Evolutionary conservation across 2,888 invertebrate genomes (phyloP), one percentile per base, ranked within the genome.

Genomic region (Apotomis turbidana): DNA sequence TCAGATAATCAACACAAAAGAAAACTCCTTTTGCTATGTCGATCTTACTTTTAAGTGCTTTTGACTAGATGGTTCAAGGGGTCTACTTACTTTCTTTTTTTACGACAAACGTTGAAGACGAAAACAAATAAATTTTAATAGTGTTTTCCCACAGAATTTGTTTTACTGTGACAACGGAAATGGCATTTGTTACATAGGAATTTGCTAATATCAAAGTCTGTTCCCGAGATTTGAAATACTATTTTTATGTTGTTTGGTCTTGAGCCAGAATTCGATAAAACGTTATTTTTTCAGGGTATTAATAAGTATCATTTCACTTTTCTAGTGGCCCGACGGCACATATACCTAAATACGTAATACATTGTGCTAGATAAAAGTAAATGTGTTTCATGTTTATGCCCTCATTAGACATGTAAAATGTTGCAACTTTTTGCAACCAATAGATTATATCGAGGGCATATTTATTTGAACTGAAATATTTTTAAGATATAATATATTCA

Each of bases 191-290:
- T 67, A 70, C 68, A 68, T 61, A 64, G 63, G 57, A 69, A 68
- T 70, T 59, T 54, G 60, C 68, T 73, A 71, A 74, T 74, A 64
- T 67, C 68, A 66, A 68, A 68, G 63, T 70, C 38, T 68, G 70
- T 74, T 76, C 74, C 72, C 70, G 72, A 76, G 70, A 68, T 64
- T 62, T 51, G 66, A 59, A 73, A 62, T 61, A 58, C 66, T 76
- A 77, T 78, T 76, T 77, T 74, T 75, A 74, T 69, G 27, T 36
- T 13, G 58, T 66, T 76, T 76, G 78, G 78, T 77, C 73, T 76
- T 77, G 84, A 80, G 90, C 90, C 90, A 90, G 88, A 85, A 82
- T 85, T 86, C 80, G 78, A 88, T 89, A 87, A 89, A 90, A 87
- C 85, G 83, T 87, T 83, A 87, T 87, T 85, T 71, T 85, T 86